These are phyloP conservation scores for Karalla daura DNA, from an alignment of 2,797 vertebrate genomes.

Conservation along the genomic window DNA sequence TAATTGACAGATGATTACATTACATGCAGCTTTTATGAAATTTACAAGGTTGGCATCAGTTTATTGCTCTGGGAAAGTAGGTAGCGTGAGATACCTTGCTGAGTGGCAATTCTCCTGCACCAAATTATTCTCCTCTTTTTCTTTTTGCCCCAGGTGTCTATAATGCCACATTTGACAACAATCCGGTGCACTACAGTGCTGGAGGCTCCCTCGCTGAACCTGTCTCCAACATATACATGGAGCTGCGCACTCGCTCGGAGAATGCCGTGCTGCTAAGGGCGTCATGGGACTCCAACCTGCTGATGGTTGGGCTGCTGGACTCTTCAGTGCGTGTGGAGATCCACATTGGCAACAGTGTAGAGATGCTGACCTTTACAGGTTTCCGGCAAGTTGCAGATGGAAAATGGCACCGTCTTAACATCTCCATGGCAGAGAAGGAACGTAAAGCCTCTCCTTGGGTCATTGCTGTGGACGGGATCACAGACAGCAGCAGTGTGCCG, in stretches of 20 bases:
- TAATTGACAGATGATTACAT: too few relatives aligned
- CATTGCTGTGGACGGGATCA: constrained; percentile 83
- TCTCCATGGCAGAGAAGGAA: constrained; percentile 81
- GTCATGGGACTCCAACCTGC: constrained; percentile 73
- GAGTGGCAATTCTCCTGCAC: too few relatives aligned
- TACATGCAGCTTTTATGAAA: too few relatives aligned
- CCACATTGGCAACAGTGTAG: constrained; percentile 80
- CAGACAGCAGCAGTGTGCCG: constrained; percentile 74
- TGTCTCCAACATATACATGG: constrained; percentile 84
- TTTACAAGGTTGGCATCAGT: too few relatives aligned
- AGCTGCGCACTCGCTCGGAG: constrained; percentile 88
- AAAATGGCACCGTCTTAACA: constrained; percentile 87
- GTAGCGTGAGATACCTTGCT: too few relatives aligned
- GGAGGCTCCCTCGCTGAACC: constrained; percentile 74
- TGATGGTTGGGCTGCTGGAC: constrained; percentile 87
- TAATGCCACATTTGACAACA: constrained; percentile 89
- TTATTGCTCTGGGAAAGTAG: too few relatives aligned
- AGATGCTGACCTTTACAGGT: constrained; percentile 79
- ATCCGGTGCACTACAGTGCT: constrained; percentile 81
- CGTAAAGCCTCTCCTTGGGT: constrained; percentile 82
- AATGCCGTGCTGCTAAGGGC: constrained; percentile 87
- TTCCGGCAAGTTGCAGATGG: constrained; percentile 83
- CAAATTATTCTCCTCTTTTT: too few relatives aligned
- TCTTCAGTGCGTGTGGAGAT: constrained; percentile 84
- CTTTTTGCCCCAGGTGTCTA: constrained; percentile 88